Conservation (phyloP, 1,140 invertebrate species). For the Venturia canescens region DNA sequence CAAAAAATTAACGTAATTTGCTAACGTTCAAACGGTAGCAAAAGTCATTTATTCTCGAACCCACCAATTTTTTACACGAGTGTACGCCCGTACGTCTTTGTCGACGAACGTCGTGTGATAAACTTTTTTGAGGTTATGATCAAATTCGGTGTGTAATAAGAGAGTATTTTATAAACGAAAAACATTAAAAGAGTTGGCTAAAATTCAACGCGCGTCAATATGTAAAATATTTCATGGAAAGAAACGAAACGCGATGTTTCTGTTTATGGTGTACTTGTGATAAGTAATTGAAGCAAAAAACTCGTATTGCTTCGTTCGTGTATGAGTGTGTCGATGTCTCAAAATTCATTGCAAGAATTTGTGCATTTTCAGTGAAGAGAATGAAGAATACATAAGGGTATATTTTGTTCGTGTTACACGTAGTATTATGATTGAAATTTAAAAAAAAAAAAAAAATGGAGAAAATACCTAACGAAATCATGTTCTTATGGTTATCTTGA, state of each 20-base stretch:
- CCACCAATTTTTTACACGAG: background rate
- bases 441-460: background rate
- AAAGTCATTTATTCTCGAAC: no score
- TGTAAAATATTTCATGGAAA: no score
- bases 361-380: background rate
- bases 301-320: background rate
- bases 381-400: background rate
- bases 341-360: background rate
- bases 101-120: background rate
- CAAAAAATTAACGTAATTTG: no score
- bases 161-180: conserved; percentile 14
- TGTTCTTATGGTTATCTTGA: background rate
- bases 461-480: background rate
- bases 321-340: conserved; percentile 1
- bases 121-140: background rate
- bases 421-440: background rate
- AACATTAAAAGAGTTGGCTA: background rate
- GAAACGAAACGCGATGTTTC: background rate
- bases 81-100: background rate
- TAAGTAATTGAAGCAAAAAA: background rate
- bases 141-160: background rate
- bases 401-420: background rate
- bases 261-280: background rate
- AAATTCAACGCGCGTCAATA: no score
- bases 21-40: no score